phyloP scores from a whole-genome alignment of 2,797 vertebrate species.

The Sebastes taczanowskii region DNA sequence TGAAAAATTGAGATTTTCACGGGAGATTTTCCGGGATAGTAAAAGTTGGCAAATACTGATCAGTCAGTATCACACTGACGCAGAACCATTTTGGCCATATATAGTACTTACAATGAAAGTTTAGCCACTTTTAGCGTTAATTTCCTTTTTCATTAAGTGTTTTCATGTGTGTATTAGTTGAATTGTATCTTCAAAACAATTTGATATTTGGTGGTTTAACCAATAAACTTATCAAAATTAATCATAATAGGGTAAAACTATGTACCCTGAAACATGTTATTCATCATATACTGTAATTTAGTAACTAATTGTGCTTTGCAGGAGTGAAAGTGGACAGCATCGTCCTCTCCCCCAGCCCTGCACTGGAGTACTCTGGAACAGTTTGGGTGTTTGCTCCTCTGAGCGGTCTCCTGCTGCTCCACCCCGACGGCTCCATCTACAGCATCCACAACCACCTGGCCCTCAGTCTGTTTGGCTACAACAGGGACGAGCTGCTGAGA shows the following conservation, averaged over 20 bases:
- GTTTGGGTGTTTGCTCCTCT: slow-evolving; percentile 88
- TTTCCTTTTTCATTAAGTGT: not conserved
- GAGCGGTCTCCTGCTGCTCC: slow-evolving; percentile 88
- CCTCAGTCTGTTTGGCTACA: slow-evolving; percentile 89
- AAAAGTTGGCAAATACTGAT: not conserved
- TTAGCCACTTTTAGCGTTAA: not conserved
- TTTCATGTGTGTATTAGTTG: not conserved
- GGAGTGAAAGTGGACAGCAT: slow-evolving; percentile 24
- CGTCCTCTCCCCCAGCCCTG: slow-evolving; percentile 27
- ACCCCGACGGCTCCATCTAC: slow-evolving; percentile 86
- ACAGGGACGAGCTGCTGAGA: slow-evolving; percentile 85
- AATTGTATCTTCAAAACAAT: not conserved
- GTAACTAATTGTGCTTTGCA: slow-evolving; percentile 1
- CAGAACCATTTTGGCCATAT: not conserved
- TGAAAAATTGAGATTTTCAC: not conserved
- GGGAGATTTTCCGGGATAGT: not conserved
- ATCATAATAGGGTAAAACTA: not conserved
- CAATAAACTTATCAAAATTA: not conserved
- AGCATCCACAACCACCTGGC: slow-evolving; percentile 87
- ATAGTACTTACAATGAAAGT: not conserved
- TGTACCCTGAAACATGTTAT: not conserved
- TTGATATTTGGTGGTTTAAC: not conserved
- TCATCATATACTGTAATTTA: not conserved
- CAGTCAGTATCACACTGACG: not conserved
- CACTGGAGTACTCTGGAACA: slow-evolving; percentile 82